Percentiles rank a stretch among this genome's conserved stretches.
phyloP scores from a whole-genome alignment of 1,140 invertebrate genomes.

The Hyposmocoma kahamanoa region DNA sequence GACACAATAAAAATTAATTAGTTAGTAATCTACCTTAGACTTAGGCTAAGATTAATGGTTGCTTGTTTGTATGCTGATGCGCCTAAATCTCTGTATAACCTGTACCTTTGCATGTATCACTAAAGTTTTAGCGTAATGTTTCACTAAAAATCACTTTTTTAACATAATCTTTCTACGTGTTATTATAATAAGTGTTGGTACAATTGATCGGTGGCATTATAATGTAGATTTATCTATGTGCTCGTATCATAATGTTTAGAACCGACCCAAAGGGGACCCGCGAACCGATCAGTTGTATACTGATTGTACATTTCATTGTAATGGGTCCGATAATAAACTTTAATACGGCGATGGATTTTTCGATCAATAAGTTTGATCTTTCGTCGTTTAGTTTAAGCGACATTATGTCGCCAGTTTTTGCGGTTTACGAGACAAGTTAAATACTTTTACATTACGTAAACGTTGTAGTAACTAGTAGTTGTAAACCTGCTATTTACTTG shows the following conservation, averaged over 20 bases:
- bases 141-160: slow-evolving; percentile 22
- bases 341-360: neutral
- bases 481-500: too few species aligned
- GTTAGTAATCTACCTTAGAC: slow-evolving; percentile 22
- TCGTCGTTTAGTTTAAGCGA: neutral
- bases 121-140: slow-evolving; percentile 26
- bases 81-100: slow-evolving; percentile 14
- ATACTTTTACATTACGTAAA: slow-evolving; percentile 12
- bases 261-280: slow-evolving; percentile 24
- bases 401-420: neutral
- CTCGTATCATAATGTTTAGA: slow-evolving; percentile 5
- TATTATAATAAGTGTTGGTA: slow-evolving; percentile 22
- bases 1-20: slow-evolving; percentile 13
- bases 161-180: slow-evolving; percentile 24
- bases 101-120: slow-evolving; percentile 28
- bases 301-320: slow-evolving; percentile 68
- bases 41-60: slow-evolving; percentile 35
- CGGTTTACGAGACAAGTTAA: slow-evolving; percentile 7
- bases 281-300: slow-evolving; percentile 37
- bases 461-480: neutral
- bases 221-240: slow-evolving; percentile 17
- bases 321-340: slow-evolving; percentile 35
- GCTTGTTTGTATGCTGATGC: slow-evolving; percentile 38
- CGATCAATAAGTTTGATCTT: neutral
- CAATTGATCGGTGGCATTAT: slow-evolving; percentile 42